Base-by-base conservation (phyloP, 2,888 invertebrate genomes). In the Eilema griseolum region DNA sequence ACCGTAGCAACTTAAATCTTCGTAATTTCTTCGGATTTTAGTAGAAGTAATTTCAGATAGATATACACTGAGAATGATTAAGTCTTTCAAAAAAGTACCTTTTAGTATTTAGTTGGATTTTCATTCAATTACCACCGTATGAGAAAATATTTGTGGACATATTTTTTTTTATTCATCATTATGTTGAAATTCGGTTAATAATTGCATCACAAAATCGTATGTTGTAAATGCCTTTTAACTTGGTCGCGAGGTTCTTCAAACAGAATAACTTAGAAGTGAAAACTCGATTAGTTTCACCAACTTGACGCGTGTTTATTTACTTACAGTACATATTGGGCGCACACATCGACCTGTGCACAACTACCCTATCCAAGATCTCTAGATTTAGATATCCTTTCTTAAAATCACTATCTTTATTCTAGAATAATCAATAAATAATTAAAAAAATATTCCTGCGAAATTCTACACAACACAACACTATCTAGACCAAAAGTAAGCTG, bases 221-320 rank as follows among this genome's bases (percentile, higher is more conserved):
- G 85, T 85, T 77, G 20, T 86, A 88, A 90, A 86, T 28, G 75
- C 66, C 67, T 70, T 64, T 59, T 79, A 88, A 89, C 84, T 89
- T 87, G 67, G 84, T 85, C 86, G 79, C 77, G 76, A 81, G 80
- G 80, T 76, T 83, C 86, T 87, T 88, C 89, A 90, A 91, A 90
- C 89, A 89, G 92, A 92, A 92, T 92, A 93, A 92, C 90, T 93
- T 91, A 86, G 88, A 89, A 87, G 86, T 86, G 89, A 88, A 88
- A 92, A 93, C 92, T 93, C 89, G 90, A 93, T 93, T 93, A 92
- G 91, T 89, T 88, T 89, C 89, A 83, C 77, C 84, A 83, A 86
- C 85, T 87, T 80, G 75, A 84, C 78, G 82, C 80, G 77, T 80
- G 83, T 78, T 76, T 74, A 82, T 82, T 52, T 77, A 76, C 69